phyloP scores from a whole-genome alignment of 2,888 invertebrate species.

The Junonia oenone region DNA sequence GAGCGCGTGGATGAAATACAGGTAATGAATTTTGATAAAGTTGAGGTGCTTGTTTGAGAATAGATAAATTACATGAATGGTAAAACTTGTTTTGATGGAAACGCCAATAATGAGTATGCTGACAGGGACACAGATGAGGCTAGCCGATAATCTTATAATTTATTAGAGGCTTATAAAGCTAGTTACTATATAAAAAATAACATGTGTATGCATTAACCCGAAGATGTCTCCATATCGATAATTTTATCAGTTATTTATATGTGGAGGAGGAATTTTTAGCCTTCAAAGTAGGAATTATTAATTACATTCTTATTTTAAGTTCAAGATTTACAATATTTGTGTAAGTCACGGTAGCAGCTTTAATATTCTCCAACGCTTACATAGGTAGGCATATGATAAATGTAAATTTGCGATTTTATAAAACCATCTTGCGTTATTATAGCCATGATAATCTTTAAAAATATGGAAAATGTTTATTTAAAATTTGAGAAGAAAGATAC shows the following conservation, averaged over 20 bases:
- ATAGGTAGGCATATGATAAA: no score
- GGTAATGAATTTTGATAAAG: constrained; percentile 73
- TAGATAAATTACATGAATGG: constrained; percentile 46
- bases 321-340: constrained; percentile 18
- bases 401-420: neutral
- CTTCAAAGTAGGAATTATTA: constrained; percentile 17
- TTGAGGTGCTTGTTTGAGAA: constrained; percentile 43
- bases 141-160: constrained; percentile 40
- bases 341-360: neutral
- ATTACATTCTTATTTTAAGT: constrained; percentile 14
- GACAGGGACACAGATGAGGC: constrained; percentile 45
- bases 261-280: constrained; percentile 7
- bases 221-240: constrained; percentile 21
- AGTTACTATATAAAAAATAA: constrained; percentile 32
- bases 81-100: constrained; percentile 44
- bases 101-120: constrained; percentile 43
- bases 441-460: no score
- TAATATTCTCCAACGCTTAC: neutral
- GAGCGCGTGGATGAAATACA: constrained; percentile 65
- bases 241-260: constrained; percentile 21
- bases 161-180: constrained; percentile 36
- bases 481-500: no score
- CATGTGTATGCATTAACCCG: constrained; percentile 30
- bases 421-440: neutral
- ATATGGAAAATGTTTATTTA: no score